A percentile compares a stretch with the other conserved stretches of the same genome.
Conservation (phyloP, 2,888 invertebrate species). For the Heliconius ismenius region DNA sequence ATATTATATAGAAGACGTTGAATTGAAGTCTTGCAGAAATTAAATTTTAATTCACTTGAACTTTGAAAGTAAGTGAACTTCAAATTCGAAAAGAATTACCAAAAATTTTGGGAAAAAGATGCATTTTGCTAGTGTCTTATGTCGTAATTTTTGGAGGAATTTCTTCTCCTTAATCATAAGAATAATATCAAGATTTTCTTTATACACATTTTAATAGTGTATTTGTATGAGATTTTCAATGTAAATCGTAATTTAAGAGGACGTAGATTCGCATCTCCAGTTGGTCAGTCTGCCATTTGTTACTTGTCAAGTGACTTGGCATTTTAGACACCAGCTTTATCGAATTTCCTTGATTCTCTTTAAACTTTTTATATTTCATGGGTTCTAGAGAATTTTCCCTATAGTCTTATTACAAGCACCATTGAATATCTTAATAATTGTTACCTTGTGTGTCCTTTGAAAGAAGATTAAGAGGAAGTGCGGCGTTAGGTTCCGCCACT, state of each 20-base stretch:
- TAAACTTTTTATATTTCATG: too few relatives aligned
- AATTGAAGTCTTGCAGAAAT: background rate
- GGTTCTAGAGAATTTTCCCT: background rate
- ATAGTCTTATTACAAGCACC: background rate
- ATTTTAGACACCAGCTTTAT: background rate
- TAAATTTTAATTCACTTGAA: background rate
- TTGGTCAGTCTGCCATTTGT: constrained; percentile 1
- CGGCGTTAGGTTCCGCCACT: constrained; percentile 4
- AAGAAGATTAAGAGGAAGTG: background rate
- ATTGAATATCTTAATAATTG: constrained; percentile 11
- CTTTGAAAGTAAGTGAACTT: background rate
- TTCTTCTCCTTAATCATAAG: background rate
- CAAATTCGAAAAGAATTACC: too few relatives aligned
- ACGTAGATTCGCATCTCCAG: background rate
- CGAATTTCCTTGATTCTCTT: background rate
- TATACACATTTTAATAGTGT: background rate
- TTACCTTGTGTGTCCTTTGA: background rate
- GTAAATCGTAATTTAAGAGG: background rate
- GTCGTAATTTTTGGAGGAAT: background rate
- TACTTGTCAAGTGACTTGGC: background rate
- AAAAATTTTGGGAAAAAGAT: background rate
- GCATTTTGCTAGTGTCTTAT: background rate
- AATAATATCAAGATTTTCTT: background rate
- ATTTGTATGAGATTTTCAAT: background rate
- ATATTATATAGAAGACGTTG: background rate